Base-by-base conservation (phyloP, 2,888 invertebrate genomes). In the Drosophila fungiperda region DNA sequence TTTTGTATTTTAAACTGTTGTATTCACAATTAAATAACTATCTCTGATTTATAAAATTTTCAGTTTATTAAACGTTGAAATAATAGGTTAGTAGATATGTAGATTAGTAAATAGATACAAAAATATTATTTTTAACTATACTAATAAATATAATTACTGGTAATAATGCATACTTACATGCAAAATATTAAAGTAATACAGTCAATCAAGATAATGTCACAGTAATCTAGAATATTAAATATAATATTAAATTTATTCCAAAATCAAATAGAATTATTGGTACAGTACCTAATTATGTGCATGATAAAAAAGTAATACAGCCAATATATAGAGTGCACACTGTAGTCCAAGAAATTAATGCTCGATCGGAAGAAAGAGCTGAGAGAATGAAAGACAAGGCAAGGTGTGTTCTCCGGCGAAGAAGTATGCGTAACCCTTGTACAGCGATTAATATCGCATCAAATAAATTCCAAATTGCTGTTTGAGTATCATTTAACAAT, bases 401-500 rank as follows among this genome's bases (percentile, higher is more conserved):
- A 76, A 83, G 83, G 78, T 88, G 83, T 80, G 78, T 77, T 73
- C 70, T 63, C 59, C 70, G 20, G 26, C 45, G 12, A 29, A 55
- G 74, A 74, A 78, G 62, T 63, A 76, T 80, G 84, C 78, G 82
- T 89, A 84, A 89, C 82, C 84, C 89, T 82, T 79, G 73, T 73
- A 67, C 61, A 23, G 65, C 77, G 90, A 88, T 86, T 80, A 88
- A 90, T 88, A 90, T 90, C 83, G 76, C 82, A 84, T 90, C 84
- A 88, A 79, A 90, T 84, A 86, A 88, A 90, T 88, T 88, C 76
- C 71, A 78, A 84, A 88, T 84, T 83, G 90, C 78, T 88, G 84
- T 83, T 81, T 80, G 84, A 84, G 79, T 83, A 82, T 78, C 86
- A 89, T 87, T 87, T 87, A 89, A 89, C 89, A 83, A 82, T 89